Evolutionary conservation across 2,888 invertebrate species (phyloP).

Genomic region (Anticlea derivata): DNA sequence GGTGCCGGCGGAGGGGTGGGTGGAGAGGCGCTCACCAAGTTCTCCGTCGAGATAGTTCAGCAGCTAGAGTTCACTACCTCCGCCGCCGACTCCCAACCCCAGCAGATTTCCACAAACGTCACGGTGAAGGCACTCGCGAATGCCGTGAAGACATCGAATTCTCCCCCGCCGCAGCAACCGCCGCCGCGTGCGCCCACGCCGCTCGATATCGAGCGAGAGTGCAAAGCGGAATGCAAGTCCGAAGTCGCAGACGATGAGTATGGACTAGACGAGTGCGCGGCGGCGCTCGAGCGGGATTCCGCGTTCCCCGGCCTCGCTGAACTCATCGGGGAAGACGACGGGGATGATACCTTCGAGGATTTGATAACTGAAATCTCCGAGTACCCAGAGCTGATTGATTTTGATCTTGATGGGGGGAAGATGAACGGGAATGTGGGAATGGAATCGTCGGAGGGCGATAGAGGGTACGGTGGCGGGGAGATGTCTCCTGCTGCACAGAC

Average conservation of each 20-base stretch:
- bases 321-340: slow-evolving; percentile 92
- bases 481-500: slow-evolving; percentile 97
- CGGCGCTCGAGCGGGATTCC: slow-evolving; percentile 93
- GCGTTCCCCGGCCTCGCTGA: slow-evolving; percentile 92
- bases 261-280: slow-evolving; percentile 92
- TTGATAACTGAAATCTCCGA: slow-evolving; percentile 94
- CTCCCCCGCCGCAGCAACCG: slow-evolving; percentile 71
- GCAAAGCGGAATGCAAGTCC: slow-evolving; percentile 90
- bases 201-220: slow-evolving; percentile 92
- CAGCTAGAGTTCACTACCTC: slow-evolving; percentile 95
- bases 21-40: slow-evolving; percentile 86
- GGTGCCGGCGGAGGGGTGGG: slow-evolving; percentile 68
- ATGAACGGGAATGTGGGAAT: slow-evolving; percentile 55
- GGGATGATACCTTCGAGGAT: slow-evolving; percentile 92
- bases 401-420: slow-evolving; percentile 85
- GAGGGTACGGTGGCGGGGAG: slow-evolving; percentile 84
- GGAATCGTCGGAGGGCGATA: slow-evolving; percentile 77
- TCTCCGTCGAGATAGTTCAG: slow-evolving; percentile 96
- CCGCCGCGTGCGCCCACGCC: slow-evolving; percentile 88
- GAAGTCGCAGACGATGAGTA: slow-evolving; percentile 92
- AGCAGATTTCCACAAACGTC: slow-evolving; percentile 96
- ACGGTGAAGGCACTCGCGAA: slow-evolving; percentile 89
- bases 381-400: slow-evolving; percentile 93
- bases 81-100: slow-evolving; percentile 93
- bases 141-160: slow-evolving; percentile 74